Percentiles rank a stretch among this genome's conserved stretches.
These are phyloP conservation scores for Chromobotia macracanthus DNA, from an alignment of 2,797 vertebrate genomes.

Conservation along the genomic window DNA sequence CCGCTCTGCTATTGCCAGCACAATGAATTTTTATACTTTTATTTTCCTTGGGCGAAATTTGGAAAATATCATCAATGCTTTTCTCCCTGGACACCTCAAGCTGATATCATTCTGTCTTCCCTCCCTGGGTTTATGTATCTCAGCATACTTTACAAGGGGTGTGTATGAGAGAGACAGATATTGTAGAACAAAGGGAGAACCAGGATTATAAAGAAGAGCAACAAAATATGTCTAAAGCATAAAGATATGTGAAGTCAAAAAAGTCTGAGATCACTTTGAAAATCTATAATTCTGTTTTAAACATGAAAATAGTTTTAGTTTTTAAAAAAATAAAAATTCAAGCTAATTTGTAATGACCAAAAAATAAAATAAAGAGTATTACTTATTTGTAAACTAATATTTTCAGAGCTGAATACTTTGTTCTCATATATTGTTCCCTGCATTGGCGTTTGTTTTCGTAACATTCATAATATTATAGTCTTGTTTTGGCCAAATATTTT, in stretches of 20 bases:
- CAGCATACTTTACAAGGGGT: conserved; percentile 23
- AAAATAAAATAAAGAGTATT: too few relatives aligned
- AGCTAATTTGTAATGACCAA: too few relatives aligned
- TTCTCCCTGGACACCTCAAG: conserved; percentile 70
- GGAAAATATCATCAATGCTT: conserved; percentile 77
- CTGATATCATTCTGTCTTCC: conserved; percentile 70
- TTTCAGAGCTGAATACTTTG: too few relatives aligned
- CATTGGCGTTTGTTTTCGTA: not conserved
- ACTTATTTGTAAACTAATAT: too few relatives aligned
- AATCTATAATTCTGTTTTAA: not conserved
- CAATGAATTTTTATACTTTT: conserved; percentile 85
- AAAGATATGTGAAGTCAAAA: not conserved
- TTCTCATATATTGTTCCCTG: not conserved
- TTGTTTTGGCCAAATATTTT: conserved; percentile 34
- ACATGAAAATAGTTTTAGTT: not conserved
- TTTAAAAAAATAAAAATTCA: too few relatives aligned
- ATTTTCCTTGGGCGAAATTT: conserved; percentile 84
- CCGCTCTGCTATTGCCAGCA: conserved; percentile 73
- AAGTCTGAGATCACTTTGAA: too few relatives aligned
- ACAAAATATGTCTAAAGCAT: not conserved
- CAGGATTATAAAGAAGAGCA: conserved; percentile 3
- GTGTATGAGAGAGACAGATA: conserved; percentile 27
- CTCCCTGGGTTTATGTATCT: conserved; percentile 55
- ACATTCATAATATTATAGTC: conserved; percentile 27
- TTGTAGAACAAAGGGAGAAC: conserved; percentile 29